A percentile compares a stretch with the other conserved stretches of the same genome.
Evolutionary conservation across 30 jellyfish, hydroid and myxozoan species (phyloP).

Genomic region (Hydractinia echinata): DNA sequence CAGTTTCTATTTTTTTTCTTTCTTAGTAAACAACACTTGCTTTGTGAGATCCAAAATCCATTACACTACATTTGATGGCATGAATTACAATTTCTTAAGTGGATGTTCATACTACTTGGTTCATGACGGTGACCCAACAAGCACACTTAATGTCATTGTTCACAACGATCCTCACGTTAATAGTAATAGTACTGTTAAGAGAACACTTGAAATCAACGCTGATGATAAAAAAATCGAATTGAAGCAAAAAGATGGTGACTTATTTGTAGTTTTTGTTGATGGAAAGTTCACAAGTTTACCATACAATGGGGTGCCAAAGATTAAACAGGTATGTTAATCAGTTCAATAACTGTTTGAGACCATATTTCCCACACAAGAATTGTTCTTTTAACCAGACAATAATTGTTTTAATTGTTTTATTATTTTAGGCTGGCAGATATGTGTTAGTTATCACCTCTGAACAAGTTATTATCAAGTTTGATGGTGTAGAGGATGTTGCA

Average conservation of each 20-base stretch:
- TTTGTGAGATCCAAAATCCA: constrained; percentile 75
- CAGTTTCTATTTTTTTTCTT: background rate
- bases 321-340: constrained; percentile 52
- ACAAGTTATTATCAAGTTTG: constrained; percentile 71
- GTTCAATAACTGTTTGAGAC: background rate
- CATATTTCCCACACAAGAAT: background rate
- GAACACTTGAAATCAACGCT: constrained; percentile 58
- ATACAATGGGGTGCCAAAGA: constrained; percentile 68
- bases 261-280: constrained; percentile 60
- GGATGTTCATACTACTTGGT: constrained; percentile 76
- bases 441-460: constrained; percentile 85
- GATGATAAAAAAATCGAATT: constrained; percentile 58
- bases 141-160: constrained; percentile 56
- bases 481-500: constrained; percentile 89
- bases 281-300: constrained; percentile 64
- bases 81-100: constrained; percentile 59
- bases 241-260: constrained; percentile 66
- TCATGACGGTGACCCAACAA: constrained; percentile 76
- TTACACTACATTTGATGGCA: constrained; percentile 91
- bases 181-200: constrained; percentile 67
- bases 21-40: constrained; percentile 71
- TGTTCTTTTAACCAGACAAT: background rate
- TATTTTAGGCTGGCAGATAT: constrained; percentile 87
- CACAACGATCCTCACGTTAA: constrained; percentile 68
- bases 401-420: background rate